Evolutionary conservation across 1,140 invertebrate genomes (phyloP).

Genomic region (Euwallacea similis): DNA sequence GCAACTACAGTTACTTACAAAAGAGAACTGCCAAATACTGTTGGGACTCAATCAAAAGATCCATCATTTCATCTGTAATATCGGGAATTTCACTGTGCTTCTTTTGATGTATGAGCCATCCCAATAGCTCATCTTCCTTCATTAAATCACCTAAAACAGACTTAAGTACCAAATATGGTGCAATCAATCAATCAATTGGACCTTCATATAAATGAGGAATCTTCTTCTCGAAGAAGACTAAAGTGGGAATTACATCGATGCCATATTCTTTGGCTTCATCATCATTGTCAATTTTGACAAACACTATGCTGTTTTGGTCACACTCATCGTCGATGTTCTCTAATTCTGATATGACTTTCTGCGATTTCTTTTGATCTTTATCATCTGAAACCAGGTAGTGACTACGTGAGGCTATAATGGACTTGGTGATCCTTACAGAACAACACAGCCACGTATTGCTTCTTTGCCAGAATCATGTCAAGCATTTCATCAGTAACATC

Average conservation of each 20-base stretch:
- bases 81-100: conserved; percentile 89
- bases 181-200: neutral
- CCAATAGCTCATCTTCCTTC: conserved; percentile 87
- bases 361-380: conserved; percentile 88
- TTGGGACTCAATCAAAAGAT: conserved; percentile 81
- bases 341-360: conserved; percentile 81
- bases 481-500: conserved; percentile 94
- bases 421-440: conserved; percentile 73
- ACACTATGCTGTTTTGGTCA: conserved; percentile 88
- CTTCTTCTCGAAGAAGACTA: conserved; percentile 85
- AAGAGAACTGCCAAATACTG: conserved; percentile 82
- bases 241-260: conserved; percentile 76
- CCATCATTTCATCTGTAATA: conserved; percentile 92
- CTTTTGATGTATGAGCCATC: conserved; percentile 88
- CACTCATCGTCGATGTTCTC: conserved; percentile 95
- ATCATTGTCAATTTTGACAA: conserved; percentile 90
- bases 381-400: conserved; percentile 68
- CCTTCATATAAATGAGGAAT: conserved; percentile 90
- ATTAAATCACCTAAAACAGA: conserved; percentile 88
- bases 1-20: conserved; percentile 63
- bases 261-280: conserved; percentile 89
- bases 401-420: neutral
- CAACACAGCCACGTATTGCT: conserved; percentile 83
- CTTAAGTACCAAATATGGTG: conserved; percentile 46
- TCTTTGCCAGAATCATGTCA: conserved; percentile 86